Base-by-base conservation (phyloP, 2,888 invertebrate genomes). In the Sinotaia quadrata region DNA sequence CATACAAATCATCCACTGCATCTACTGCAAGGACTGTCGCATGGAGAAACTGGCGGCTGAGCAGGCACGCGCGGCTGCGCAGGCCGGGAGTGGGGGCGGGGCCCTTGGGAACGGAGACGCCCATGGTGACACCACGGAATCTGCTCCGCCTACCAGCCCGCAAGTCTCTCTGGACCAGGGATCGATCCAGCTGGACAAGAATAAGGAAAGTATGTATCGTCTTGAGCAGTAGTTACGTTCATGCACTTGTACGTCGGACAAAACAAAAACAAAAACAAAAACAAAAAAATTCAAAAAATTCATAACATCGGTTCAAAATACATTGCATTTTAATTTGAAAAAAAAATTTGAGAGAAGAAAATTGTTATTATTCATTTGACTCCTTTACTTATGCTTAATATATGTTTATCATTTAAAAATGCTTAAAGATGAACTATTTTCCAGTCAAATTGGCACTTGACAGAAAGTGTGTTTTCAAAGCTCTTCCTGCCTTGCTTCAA, bases 81-180 rank as follows among this genome's bases (percentile, higher is more conserved):
- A 67, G 24, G 18, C n/a, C 15, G 41, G 62, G 29, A 29, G 49
- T 18, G 65, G 29, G 4, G 36, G 27, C 24, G 27, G 49, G 63
- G 31, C 62, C 4, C 60, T 54, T 31, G 18, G 34, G n/a, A 44
- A 15, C 5, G 67, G n/a, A 8, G 24, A 57, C 15, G 31, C 34
- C 12, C 24, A 21, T 15, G 44, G 63, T 31, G 68, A 70, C 60
- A 31, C 63, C 59, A n/a, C 27, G 33, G 61, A 75, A 56, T 70
- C 65, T 37, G 36, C 56, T 34, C 71, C 75, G 62, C 79, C 83
- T 18, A 70, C 76, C 57, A 78, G 82, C 66, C 82, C 96, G 84
- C 95, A 95, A 80, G 95, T 94, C 95, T 94, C 95, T 87, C 95
- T 97, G 85, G 97, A 97, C 91, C 95, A 96, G 87, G 95, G 95